Evolutionary conservation across 35 echinoderm and acorn worm genomes (phyloP).

Genomic region (Patiria miniata): DNA sequence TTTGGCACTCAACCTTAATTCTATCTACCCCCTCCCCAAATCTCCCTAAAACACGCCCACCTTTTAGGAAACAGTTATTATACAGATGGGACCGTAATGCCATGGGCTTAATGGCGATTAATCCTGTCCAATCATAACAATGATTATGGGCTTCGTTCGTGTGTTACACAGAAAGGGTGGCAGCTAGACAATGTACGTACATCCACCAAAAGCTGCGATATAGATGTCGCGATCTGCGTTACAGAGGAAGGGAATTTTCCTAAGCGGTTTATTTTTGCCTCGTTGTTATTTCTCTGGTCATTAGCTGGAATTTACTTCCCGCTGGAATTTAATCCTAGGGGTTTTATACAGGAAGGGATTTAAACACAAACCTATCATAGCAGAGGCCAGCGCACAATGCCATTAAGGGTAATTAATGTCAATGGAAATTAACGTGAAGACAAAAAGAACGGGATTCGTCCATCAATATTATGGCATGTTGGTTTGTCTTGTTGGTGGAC

Average conservation of each 20-base stretch:
- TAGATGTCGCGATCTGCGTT: neutral
- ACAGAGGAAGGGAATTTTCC: neutral
- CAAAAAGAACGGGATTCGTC: neutral
- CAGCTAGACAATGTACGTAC: conserved; percentile 1
- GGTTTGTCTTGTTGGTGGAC: neutral
- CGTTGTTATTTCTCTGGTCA: neutral
- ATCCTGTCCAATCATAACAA: neutral
- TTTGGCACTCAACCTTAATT: too few relatives aligned
- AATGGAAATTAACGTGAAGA: neutral
- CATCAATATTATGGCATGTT: neutral
- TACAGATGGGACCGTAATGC: too few relatives aligned
- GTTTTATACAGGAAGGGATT: conserved; percentile 3
- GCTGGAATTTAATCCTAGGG: too few relatives aligned
- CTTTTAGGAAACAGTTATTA: too few relatives aligned
- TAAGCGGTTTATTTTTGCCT: conserved; percentile 9
- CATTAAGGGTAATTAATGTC: conserved; percentile 18
- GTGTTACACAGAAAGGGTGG: conserved; percentile 16
- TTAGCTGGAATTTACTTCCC: neutral
- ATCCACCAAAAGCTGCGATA: neutral
- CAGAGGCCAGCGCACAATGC: neutral
- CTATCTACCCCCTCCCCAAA: too few relatives aligned
- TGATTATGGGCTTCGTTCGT: neutral
- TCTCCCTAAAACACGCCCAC: too few relatives aligned
- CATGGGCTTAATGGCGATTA: neutral
- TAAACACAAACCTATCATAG: neutral